Evolutionary conservation across 2,888 invertebrate species (phyloP).

Genomic region (Anoplius nigerrimus): DNA sequence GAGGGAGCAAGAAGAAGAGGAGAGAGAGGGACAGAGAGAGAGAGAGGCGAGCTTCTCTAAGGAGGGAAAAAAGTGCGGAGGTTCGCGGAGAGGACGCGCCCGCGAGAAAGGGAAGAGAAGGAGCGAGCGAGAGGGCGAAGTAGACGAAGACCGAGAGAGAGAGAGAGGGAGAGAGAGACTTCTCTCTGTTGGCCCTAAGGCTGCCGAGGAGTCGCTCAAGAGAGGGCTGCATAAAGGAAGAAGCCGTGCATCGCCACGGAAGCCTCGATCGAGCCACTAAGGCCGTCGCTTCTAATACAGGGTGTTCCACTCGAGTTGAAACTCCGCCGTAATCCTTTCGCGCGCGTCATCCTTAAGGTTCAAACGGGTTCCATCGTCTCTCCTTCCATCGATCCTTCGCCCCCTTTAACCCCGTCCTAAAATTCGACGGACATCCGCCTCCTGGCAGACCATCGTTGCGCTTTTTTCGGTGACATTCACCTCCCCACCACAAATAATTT

Average conservation of each 20-base stretch:
- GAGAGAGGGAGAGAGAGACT: conserved; percentile 20
- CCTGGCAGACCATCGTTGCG: background rate
- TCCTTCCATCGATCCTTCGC: background rate
- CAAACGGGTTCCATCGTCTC: background rate
- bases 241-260: conserved; percentile 58
- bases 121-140: conserved; percentile 14
- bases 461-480: background rate
- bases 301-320: conserved; percentile 48
- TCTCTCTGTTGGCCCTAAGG: conserved; percentile 43
- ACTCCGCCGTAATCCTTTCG: conserved; percentile 34
- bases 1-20: conserved; percentile 4
- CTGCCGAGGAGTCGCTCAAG: conserved; percentile 46
- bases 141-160: conserved; percentile 6
- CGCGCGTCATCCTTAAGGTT: background rate
- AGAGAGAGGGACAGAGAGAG: conserved; percentile 13
- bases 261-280: conserved; percentile 57
- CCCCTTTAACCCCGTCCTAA: background rate
- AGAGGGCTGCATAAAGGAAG: conserved; percentile 58
- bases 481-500: background rate
- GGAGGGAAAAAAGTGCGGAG: conserved; percentile 39
- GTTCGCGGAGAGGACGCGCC: conserved; percentile 21
- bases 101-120: conserved; percentile 26
- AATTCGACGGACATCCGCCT: background rate
- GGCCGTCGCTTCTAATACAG: conserved; percentile 53
- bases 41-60: conserved; percentile 28